Percentiles rank a stretch among this genome's conserved stretches.
These are phyloP conservation scores for Mellilla xanthometata DNA, from an alignment of 2,888 invertebrate genomes.

Conservation along the genomic window DNA sequence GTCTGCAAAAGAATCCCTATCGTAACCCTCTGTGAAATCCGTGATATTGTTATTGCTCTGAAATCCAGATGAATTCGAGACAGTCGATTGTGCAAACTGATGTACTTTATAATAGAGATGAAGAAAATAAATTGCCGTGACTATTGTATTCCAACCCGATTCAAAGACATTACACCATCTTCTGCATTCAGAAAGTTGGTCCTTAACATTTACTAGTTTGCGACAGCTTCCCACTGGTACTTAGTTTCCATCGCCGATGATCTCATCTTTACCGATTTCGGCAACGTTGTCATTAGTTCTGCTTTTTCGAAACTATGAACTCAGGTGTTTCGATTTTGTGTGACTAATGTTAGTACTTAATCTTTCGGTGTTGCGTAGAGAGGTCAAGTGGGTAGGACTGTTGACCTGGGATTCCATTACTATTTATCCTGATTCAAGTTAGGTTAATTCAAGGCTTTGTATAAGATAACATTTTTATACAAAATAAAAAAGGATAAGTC, in stretches of 20 bases:
- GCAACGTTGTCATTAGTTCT: constrained; percentile 5
- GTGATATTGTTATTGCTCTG: too few relatives aligned
- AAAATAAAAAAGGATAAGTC: too few relatives aligned
- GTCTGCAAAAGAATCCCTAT: too few relatives aligned
- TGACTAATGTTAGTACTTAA: constrained; percentile 4
- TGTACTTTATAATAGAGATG: too few relatives aligned
- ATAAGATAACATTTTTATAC: too few relatives aligned
- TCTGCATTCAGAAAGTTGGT: not conserved
- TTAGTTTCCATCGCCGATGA: constrained; percentile 4
- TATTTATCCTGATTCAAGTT: too few relatives aligned
- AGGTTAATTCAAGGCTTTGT: too few relatives aligned
- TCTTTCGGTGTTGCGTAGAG: not conserved
- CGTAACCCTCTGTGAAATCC: too few relatives aligned
- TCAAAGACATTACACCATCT: not conserved
- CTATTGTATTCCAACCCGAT: not conserved
- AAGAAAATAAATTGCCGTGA: too few relatives aligned
- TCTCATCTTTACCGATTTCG: constrained; percentile 3
- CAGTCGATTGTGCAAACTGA: too few relatives aligned
- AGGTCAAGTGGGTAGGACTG: not conserved
- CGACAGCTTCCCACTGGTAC: not conserved
- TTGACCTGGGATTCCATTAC: not conserved
- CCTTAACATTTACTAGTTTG: not conserved
- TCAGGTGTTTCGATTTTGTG: constrained; percentile 1
- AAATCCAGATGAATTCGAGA: too few relatives aligned
- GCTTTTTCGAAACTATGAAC: constrained; percentile 4